Evolutionary conservation across 2,888 invertebrate species (phyloP).

Genomic region (Dynastes grantii): DNA sequence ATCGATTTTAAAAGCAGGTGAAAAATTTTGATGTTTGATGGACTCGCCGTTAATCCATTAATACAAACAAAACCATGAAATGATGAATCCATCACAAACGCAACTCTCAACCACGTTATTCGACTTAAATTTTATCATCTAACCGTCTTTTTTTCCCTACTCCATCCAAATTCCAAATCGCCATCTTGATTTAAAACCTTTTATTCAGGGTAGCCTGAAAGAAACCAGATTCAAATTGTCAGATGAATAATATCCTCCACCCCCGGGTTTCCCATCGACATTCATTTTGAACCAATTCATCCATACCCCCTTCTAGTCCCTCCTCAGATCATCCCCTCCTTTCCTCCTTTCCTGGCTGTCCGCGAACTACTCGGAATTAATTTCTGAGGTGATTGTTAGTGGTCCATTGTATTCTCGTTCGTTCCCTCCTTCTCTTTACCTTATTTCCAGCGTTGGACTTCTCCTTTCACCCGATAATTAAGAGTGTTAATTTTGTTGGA

Average conservation of each 20-base stretch:
- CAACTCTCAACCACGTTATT: too few relatives aligned
- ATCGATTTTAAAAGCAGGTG: too few relatives aligned
- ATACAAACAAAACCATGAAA: too few relatives aligned
- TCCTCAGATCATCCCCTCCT: neutral
- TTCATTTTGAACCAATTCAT: slow-evolving; percentile 2
- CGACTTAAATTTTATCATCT: too few relatives aligned
- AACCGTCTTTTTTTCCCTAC: neutral
- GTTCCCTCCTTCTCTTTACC: neutral
- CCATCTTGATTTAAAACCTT: slow-evolving; percentile 12
- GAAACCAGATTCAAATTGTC: neutral
- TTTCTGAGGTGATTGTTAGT: slow-evolving; percentile 36
- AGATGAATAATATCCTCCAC: slow-evolving; percentile 13
- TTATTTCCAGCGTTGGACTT: neutral
- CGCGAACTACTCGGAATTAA: slow-evolving; percentile 37
- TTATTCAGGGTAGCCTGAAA: neutral
- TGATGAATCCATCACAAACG: too few relatives aligned
- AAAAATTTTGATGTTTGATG: too few relatives aligned
- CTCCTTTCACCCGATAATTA: slow-evolving; percentile 28
- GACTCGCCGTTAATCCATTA: too few relatives aligned
- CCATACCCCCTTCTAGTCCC: neutral
- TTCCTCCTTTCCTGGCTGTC: neutral
- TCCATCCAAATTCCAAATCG: neutral
- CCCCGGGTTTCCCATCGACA: neutral
- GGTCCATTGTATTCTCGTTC: slow-evolving; percentile 9
- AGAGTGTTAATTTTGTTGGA: slow-evolving; percentile 44